Evolutionary conservation across 1,140 invertebrate species (phyloP).

Genomic region (Tachypleus tridentatus): DNA sequence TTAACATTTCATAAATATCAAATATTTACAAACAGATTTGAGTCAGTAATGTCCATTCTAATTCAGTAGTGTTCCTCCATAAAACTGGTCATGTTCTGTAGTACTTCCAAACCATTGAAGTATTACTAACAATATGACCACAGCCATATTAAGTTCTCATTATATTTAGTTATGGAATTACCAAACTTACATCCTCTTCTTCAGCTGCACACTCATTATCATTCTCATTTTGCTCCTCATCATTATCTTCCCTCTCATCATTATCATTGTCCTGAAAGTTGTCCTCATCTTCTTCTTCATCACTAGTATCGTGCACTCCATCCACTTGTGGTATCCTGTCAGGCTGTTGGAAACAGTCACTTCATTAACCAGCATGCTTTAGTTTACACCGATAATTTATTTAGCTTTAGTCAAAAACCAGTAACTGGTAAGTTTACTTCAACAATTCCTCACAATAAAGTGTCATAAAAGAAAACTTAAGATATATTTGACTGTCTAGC

Average conservation of each 20-base stretch:
- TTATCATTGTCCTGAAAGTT: constrained; percentile 31
- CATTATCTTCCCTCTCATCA: constrained; percentile 44
- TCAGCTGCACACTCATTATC: constrained; percentile 40
- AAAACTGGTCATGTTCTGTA: neutral
- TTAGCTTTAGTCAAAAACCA: too few species aligned
- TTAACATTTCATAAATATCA: too few species aligned
- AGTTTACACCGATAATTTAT: too few species aligned
- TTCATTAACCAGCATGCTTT: too few species aligned
- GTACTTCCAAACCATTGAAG: neutral
- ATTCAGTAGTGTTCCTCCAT: neutral
- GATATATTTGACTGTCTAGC: too few species aligned
- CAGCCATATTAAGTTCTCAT: too few species aligned
- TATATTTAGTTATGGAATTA: neutral
- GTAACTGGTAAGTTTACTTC: too few species aligned
- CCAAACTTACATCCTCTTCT: constrained; percentile 50
- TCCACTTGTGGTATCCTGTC: constrained; percentile 33
- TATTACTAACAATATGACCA: neutral
- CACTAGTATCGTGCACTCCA: constrained; percentile 31
- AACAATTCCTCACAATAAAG: too few species aligned
- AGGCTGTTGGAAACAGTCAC: constrained; percentile 10
- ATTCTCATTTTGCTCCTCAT: constrained; percentile 56
- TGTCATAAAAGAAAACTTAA: too few species aligned
- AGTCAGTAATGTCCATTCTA: neutral
- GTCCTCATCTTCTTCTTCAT: constrained; percentile 20
- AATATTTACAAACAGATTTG: neutral